phyloP scores from a whole-genome alignment of 2,888 invertebrate genomes.

The Agrilus cyanescens region DNA sequence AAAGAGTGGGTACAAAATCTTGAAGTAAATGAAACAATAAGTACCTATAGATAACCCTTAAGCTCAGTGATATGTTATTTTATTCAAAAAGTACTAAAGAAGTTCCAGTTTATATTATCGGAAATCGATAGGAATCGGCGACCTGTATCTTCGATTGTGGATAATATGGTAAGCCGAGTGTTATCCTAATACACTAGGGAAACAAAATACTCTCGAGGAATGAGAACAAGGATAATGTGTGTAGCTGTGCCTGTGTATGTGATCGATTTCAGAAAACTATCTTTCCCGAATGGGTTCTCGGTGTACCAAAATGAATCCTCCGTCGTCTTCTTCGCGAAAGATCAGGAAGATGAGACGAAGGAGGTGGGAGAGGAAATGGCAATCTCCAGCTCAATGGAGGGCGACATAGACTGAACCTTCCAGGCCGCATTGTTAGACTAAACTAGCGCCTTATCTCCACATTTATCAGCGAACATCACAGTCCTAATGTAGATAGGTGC shows the following conservation, averaged over 20 bases:
- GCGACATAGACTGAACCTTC: conserved; percentile 28
- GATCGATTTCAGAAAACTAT: conserved; percentile 12
- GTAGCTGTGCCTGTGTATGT: neutral
- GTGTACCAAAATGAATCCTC: conserved; percentile 34
- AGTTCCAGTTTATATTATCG: too few relatives aligned
- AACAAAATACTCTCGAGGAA: too few relatives aligned
- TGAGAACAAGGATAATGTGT: conserved; percentile 2
- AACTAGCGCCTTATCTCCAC: conserved; percentile 33
- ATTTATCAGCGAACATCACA: conserved; percentile 27
- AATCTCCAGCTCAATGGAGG: conserved; percentile 34
- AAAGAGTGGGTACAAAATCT: too few relatives aligned
- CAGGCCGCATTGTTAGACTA: conserved; percentile 34
- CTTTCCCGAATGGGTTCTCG: conserved; percentile 22
- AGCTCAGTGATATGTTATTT: too few relatives aligned
- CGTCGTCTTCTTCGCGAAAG: conserved; percentile 27
- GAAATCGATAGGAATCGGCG: too few relatives aligned
- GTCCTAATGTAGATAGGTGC: conserved; percentile 5
- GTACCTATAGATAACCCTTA: too few relatives aligned
- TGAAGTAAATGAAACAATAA: too few relatives aligned
- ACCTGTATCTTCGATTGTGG: too few relatives aligned
- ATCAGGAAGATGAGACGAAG: conserved; percentile 3
- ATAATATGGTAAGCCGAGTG: too few relatives aligned
- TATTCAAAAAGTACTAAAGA: too few relatives aligned
- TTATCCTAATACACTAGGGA: too few relatives aligned
- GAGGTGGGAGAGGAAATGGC: conserved; percentile 19